Conservation (phyloP, 2,113 vertebrate genomes). For the Microcebus ravelobensis region DNA sequence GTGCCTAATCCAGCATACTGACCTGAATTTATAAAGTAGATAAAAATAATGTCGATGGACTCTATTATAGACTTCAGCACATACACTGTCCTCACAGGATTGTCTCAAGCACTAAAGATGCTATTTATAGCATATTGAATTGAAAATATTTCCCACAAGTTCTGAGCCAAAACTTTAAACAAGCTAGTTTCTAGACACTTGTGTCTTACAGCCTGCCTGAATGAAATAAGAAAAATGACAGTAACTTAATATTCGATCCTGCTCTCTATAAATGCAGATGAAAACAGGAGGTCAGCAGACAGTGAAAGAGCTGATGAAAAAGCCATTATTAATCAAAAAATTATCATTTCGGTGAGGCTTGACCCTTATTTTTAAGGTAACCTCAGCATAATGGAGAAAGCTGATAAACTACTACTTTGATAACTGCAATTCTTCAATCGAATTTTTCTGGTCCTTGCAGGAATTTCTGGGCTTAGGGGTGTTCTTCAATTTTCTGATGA, state of each 20-base stretch:
- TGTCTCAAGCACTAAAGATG: background rate
- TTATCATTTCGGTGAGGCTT: constrained; percentile 21
- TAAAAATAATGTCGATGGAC: background rate
- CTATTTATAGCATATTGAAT: background rate
- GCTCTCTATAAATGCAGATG: background rate
- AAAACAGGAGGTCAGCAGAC: background rate
- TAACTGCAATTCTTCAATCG: background rate
- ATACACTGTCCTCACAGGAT: background rate
- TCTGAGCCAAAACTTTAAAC: background rate
- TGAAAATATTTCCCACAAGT: constrained; percentile 24
- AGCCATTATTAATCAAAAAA: background rate
- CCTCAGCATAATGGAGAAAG: background rate
- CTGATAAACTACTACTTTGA: background rate
- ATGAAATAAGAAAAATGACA: background rate
- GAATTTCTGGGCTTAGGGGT: background rate
- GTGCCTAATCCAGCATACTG: background rate
- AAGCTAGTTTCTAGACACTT: background rate
- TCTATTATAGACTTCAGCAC: background rate
- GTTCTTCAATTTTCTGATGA: background rate
- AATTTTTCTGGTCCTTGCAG: background rate
- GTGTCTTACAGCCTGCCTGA: background rate
- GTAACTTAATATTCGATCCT: background rate
- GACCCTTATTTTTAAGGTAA: background rate
- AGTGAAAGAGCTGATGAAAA: background rate
- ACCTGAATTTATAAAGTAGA: background rate